Percentiles rank a stretch among this genome's conserved stretches.
phyloP scores from a whole-genome alignment of 2,888 invertebrate species.

The Hemicrepidius hirtus region DNA sequence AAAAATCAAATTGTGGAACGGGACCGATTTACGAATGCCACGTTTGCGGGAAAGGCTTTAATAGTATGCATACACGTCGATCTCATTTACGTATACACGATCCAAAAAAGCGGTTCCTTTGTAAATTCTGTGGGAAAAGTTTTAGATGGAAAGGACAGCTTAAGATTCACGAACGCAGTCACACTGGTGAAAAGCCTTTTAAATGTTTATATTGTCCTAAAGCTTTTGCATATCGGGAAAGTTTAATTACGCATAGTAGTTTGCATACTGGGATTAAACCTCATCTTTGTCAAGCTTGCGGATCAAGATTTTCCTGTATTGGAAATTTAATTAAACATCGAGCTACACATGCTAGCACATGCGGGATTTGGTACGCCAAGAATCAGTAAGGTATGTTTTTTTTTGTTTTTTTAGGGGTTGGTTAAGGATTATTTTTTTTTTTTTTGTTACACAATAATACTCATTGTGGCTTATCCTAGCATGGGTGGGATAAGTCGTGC shows the following conservation, averaged over 20 bases:
- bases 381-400: constrained; percentile 43
- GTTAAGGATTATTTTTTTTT: too few species aligned
- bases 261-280: constrained; percentile 72
- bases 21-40: constrained; percentile 62
- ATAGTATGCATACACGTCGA: constrained; percentile 71
- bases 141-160: constrained; percentile 69
- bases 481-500: too few species aligned
- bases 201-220: constrained; percentile 70
- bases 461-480: not conserved
- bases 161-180: constrained; percentile 69
- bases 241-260: constrained; percentile 72
- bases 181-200: constrained; percentile 74
- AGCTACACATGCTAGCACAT: constrained; percentile 70
- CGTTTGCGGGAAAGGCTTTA: constrained; percentile 70
- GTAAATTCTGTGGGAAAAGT: constrained; percentile 67
- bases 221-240: constrained; percentile 72
- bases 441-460: not conserved
- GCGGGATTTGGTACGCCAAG: constrained; percentile 66
- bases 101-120: constrained; percentile 63
- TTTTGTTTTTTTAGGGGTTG: not conserved
- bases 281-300: constrained; percentile 72
- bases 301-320: constrained; percentile 72
- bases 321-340: constrained; percentile 73
- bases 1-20: constrained; percentile 71
- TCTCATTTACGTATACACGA: constrained; percentile 72